Evolutionary conservation across 2,888 invertebrate species (phyloP).

Genomic region (Drosophila nigricruria): DNA sequence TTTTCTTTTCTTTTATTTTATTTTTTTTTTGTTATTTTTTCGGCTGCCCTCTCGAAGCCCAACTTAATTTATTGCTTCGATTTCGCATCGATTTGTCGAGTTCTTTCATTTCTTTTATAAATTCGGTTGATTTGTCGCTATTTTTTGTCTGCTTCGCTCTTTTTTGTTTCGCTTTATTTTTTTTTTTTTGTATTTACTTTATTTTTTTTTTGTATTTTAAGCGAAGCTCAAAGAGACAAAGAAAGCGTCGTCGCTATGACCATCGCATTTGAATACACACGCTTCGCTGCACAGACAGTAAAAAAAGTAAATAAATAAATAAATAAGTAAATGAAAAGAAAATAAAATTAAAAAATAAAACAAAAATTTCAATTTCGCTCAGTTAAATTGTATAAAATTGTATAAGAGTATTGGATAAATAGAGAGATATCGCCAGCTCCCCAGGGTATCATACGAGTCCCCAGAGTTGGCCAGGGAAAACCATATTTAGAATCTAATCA

Average conservation of each 20-base stretch:
- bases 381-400: slow-evolving; percentile 30
- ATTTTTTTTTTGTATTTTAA: slow-evolving; percentile 58
- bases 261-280: slow-evolving; percentile 71
- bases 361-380: slow-evolving; percentile 41
- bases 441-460: neutral
- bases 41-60: slow-evolving; percentile 54
- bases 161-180: slow-evolving; percentile 22
- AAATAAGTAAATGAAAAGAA: slow-evolving; percentile 17
- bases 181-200: slow-evolving; percentile 15
- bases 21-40: slow-evolving; percentile 23
- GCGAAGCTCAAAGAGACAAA: slow-evolving; percentile 67
- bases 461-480: neutral
- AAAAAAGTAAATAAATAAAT: slow-evolving; percentile 15
- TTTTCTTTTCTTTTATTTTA: slow-evolving; percentile 16
- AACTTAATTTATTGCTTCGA: slow-evolving; percentile 80
- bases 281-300: slow-evolving; percentile 60
- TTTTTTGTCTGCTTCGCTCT: slow-evolving; percentile 38
- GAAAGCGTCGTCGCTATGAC: slow-evolving; percentile 64
- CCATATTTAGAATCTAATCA: slow-evolving; percentile 8
- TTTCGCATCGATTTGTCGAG: slow-evolving; percentile 78
- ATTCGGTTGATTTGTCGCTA: slow-evolving; percentile 75
- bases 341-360: slow-evolving; percentile 26
- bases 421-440: neutral
- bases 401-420: slow-evolving; percentile 17
- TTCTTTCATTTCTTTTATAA: slow-evolving; percentile 75